Evolutionary conservation across 2,797 vertebrate species (phyloP), one percentile per base, ranked within the genome.

Genomic region (Typhlichthys subterraneus): DNA sequence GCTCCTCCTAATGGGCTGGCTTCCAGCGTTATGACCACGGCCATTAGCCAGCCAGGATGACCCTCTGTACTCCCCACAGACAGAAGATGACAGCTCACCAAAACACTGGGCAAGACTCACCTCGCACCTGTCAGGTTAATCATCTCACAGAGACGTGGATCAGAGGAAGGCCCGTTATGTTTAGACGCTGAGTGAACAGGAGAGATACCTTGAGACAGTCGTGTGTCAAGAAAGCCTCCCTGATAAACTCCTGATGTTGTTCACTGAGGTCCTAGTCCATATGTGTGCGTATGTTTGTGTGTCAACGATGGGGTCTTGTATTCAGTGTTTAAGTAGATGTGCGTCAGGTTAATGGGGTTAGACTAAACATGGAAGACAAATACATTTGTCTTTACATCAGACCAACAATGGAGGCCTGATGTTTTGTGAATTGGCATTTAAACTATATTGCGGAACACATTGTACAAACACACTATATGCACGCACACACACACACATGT

Each of bases 361-460:
- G 38, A 9, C 9, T 42, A 90, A 91, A 89, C 69, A 65, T 49
- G 69, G 82, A 59, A 42, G 7, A 42, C 38, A 42, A 42, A 42
- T 9, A 91, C 78, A 84, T 83, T 63, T 74, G 3, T 76, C 83
- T 89, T 88, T 88, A 89, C 86, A 91, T 91, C 87, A 89, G 85
- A 83, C 63, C 72, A 83, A 85, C 90, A 89, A 89, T 88, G 79
- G 85, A 89, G 80, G 83, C 72, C 84, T 93, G 91, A 92, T 91
- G 83, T 76, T 75, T 80, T 82, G 77, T 83, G 88, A 90, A 91
- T 87, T 88, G 87, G 82, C 88, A 88, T 79, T 29, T 29, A 82
- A 85, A 84, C 88, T 87, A 88, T 88, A 0, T 12, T 5, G 31
- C 12, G 23, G 2, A 23, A 38, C 29, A 38, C 12, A 12, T 38